Base-by-base conservation (phyloP, 2,113 vertebrate genomes). In the Formicarius rufipectus region DNA sequence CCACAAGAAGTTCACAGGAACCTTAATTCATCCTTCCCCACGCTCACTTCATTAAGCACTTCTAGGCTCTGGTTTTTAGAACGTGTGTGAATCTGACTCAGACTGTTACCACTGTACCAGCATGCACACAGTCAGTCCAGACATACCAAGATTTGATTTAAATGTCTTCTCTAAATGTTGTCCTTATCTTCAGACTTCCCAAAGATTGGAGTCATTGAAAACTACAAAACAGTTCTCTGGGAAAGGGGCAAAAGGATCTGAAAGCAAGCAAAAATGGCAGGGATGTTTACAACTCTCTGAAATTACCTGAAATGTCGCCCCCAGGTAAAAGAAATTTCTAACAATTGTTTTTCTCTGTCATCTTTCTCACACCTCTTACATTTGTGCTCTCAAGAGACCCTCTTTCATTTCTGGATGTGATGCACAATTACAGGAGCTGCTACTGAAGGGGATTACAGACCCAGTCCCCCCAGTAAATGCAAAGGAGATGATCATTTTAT, bases 11-110 rank as follows among this genome's bases (percentile, higher is more conserved):
- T 67, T 96, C 89, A 90, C 40, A 59, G 49, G 79, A 93, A 71
- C 92, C 93, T 92, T 89, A 96, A 82, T 74, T 92, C 76, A 93
- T 84, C 69, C 56, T 89, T 45, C 72, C 73, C 78, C 77, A 82
- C 0, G 6, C 39, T 84, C 84, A 45, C 23, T 86, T 78, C 42
- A 60, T 35, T 81, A 91, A 84, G 56, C 52, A 75, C 78, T 84
- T 78, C 86, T 5, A 64, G 49, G 40, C 27, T 55, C 49, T 45
- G 47, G 33, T 82, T 90, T 84, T 72, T 78, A 93, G 64, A 84
- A 78, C 0, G 1, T 3, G 3, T 6, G 1, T 56, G 79, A 64
- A 68, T 78, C 49, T 55, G 71, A 85, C 64, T 92, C 63, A 49
- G 55, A 80, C 15, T 84, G 64, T 60, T 64, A 49, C n/a, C 50